Evolutionary conservation across 1,140 invertebrate genomes (phyloP).

Genomic region (Zaprionus nigranus): DNA sequence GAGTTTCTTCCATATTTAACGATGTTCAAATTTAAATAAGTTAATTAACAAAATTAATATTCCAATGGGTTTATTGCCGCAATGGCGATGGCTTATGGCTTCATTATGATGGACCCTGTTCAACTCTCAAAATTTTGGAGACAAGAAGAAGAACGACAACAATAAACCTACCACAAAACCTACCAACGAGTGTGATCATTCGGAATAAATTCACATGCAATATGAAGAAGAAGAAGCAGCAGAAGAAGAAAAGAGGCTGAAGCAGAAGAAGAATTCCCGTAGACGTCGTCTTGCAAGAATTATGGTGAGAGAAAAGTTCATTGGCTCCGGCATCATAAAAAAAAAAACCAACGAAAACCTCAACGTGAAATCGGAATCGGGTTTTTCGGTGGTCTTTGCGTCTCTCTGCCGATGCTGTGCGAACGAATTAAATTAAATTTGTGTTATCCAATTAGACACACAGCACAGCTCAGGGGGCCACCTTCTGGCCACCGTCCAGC

Average conservation of each 20-base stretch:
- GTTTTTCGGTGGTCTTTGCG: constrained; percentile 25
- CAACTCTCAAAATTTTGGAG: constrained; percentile 47
- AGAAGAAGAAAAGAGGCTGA: constrained; percentile 3
- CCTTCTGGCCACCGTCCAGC: constrained; percentile 19
- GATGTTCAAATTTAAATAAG: constrained; percentile 77
- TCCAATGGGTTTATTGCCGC: constrained; percentile 78
- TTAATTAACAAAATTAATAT: constrained; percentile 83
- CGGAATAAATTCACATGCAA: constrained; percentile 73
- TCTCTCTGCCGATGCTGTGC: constrained; percentile 62
- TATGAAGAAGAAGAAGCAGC: constrained; percentile 42
- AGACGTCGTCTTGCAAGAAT: constrained; percentile 20
- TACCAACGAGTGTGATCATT: constrained; percentile 58
- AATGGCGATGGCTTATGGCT: constrained; percentile 74
- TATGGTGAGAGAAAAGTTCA: constrained; percentile 68
- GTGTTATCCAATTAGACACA: constrained; percentile 82
- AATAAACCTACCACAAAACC: constrained; percentile 63
- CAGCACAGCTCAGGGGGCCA: constrained; percentile 49
- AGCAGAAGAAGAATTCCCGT: constrained; percentile 28
- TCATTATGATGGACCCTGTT: constrained; percentile 66
- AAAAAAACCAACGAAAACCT: constrained; percentile 30
- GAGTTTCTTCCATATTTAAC: constrained; percentile 74
- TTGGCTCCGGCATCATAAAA: constrained; percentile 66
- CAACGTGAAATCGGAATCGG: constrained; percentile 40
- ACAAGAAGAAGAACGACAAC: constrained; percentile 38
- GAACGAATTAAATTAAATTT: constrained; percentile 74